Evolutionary conservation across 2,888 invertebrate species (phyloP).

Genomic region (Lithophane socia): DNA sequence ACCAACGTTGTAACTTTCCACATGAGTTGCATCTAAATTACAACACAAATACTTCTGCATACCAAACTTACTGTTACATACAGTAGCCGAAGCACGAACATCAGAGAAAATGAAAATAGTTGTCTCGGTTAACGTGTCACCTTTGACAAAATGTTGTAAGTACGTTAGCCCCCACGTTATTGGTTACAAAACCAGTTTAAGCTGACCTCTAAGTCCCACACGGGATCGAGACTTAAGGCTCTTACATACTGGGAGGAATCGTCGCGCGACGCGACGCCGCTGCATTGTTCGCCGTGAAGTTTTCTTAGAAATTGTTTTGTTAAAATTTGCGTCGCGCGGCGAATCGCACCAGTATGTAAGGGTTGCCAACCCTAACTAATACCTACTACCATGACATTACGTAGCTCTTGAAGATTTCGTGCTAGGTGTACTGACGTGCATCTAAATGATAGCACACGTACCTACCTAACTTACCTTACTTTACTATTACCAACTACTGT

Average conservation of each 20-base stretch:
- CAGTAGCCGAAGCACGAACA: not conserved
- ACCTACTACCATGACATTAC: no score
- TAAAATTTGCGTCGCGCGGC: no score
- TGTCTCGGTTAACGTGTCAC: not conserved
- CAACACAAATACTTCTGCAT: slow-evolving; percentile 16
- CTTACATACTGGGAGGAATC: no score
- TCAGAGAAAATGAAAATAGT: not conserved
- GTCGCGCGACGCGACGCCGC: no score
- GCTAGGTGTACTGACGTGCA: not conserved
- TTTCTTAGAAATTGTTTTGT: no score
- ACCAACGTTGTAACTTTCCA: not conserved
- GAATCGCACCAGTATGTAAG: no score
- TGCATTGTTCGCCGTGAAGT: no score
- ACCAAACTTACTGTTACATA: slow-evolving; percentile 18
- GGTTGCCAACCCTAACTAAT: no score
- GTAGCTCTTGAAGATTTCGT: not conserved
- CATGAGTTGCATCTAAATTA: slow-evolving; percentile 49
- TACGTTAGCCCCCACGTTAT: not conserved
- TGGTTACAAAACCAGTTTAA: no score
- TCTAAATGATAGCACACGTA: slow-evolving; percentile 12
- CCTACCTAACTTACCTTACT: no score
- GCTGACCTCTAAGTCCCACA: no score
- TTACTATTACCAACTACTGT: not conserved
- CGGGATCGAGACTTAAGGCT: no score
- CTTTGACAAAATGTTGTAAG: not conserved